Conservation (phyloP, 2,888 invertebrate species). For the Slavum lentiscoides region DNA sequence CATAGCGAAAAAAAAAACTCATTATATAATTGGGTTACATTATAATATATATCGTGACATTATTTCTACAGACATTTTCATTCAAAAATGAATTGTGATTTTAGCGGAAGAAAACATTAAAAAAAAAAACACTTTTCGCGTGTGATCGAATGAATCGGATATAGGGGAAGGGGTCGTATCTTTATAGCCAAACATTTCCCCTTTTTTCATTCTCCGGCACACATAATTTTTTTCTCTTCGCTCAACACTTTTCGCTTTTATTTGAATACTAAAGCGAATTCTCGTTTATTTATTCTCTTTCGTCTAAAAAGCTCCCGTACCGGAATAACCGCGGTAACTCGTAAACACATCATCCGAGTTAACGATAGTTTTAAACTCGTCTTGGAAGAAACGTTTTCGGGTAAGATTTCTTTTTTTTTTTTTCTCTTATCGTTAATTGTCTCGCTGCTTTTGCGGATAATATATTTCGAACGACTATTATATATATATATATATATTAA, state of each 20-base stretch:
- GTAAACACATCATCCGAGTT: neutral
- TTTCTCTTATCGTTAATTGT: neutral
- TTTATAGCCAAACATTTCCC: conserved; percentile 26
- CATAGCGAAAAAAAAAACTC: neutral
- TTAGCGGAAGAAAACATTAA: conserved; percentile 4
- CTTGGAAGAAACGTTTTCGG: neutral
- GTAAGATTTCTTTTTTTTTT: neutral
- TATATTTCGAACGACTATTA: neutral
- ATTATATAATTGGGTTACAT: neutral
- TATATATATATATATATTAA: neutral
- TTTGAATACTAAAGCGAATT: neutral
- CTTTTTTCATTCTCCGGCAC: conserved; percentile 9
- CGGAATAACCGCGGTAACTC: neutral
- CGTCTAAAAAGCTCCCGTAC: neutral
- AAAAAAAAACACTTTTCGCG: neutral
- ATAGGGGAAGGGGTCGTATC: conserved; percentile 1
- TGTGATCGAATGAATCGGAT: conserved; percentile 9
- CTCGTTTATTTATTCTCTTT: conserved; percentile 31
- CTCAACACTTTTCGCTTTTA: conserved; percentile 3
- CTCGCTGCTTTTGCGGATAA: neutral
- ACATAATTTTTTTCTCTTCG: conserved; percentile 12
- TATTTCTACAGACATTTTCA: neutral
- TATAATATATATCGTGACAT: neutral
- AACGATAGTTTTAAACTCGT: conserved; percentile 10
- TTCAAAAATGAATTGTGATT: neutral